These are phyloP conservation scores for Melanotaenia duboulayi DNA, from an alignment of 2,113 vertebrate species.

Conservation along the genomic window DNA sequence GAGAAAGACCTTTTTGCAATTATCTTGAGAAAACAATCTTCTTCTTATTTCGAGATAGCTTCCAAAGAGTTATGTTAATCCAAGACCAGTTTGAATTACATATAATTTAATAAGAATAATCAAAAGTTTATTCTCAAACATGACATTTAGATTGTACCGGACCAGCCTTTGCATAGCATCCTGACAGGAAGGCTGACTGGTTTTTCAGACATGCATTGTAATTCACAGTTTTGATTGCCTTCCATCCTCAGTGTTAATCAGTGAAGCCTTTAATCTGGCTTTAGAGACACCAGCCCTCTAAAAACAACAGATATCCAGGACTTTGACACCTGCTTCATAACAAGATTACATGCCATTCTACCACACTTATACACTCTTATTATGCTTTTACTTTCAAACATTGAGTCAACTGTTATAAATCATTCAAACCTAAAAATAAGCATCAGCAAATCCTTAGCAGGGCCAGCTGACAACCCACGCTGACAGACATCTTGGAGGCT, in stretches of 20 bases:
- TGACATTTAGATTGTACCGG: background rate
- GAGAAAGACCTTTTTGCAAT: too few relatives aligned
- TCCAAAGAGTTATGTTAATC: too few relatives aligned
- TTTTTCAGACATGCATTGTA: background rate
- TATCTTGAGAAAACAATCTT: too few relatives aligned
- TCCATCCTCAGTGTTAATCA: conserved; percentile 57
- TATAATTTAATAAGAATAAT: too few relatives aligned
- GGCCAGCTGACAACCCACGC: conserved; percentile 30
- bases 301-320: background rate
- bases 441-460: background rate
- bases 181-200: conserved; percentile 12
- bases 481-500: conserved; percentile 37
- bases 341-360: background rate
- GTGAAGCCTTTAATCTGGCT: conserved; percentile 38
- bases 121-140: background rate
- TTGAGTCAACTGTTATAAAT: background rate
- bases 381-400: background rate
- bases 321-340: conserved; percentile 37
- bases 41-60: too few relatives aligned
- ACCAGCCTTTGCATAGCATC: background rate
- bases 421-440: conserved; percentile 1
- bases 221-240: conserved; percentile 6
- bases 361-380: background rate
- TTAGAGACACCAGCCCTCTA: conserved; percentile 31
- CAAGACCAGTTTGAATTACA: too few relatives aligned